Evolutionary conservation across 2,888 invertebrate genomes (phyloP).

Genomic region (Ormia ochracea): DNA sequence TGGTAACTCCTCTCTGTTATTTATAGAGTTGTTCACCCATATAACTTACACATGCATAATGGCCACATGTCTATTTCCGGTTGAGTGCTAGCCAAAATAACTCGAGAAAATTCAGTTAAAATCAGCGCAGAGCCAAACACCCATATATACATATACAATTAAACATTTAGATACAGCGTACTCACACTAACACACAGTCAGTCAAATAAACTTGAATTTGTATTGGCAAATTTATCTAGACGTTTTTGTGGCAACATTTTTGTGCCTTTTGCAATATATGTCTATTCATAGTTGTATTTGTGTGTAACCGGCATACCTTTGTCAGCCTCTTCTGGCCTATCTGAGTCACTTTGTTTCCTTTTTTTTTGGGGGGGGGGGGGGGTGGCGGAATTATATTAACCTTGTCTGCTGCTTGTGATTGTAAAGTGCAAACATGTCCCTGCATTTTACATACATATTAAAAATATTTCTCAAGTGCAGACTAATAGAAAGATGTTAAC

Average conservation of each 20-base stretch:
- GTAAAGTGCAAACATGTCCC: too few species aligned
- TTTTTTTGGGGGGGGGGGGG: too few species aligned
- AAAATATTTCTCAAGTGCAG: too few species aligned
- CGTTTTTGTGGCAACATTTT: constrained; percentile 28
- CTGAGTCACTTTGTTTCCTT: not conserved
- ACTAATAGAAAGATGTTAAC: too few species aligned
- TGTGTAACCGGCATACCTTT: not conserved
- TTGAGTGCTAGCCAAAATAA: constrained; percentile 61
- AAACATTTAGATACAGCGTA: not conserved
- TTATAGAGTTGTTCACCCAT: constrained; percentile 57
- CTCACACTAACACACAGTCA: not conserved
- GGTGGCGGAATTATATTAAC: constrained; percentile 28
- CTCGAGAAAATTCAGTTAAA: constrained; percentile 60
- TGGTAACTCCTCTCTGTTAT: constrained; percentile 37
- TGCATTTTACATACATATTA: too few species aligned
- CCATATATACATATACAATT: not conserved
- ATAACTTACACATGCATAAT: constrained; percentile 60
- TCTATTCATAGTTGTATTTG: not conserved
- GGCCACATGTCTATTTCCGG: constrained; percentile 65
- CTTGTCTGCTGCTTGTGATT: constrained; percentile 31
- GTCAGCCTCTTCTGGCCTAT: not conserved
- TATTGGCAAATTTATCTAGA: constrained; percentile 43
- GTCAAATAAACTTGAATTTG: constrained; percentile 42
- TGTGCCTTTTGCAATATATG: not conserved
- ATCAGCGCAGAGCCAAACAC: constrained; percentile 38